Evolutionary conservation across 2,888 invertebrate genomes (phyloP), one percentile per base, ranked within the genome.

Genomic region (Drosophila pseudotalamancana): DNA sequence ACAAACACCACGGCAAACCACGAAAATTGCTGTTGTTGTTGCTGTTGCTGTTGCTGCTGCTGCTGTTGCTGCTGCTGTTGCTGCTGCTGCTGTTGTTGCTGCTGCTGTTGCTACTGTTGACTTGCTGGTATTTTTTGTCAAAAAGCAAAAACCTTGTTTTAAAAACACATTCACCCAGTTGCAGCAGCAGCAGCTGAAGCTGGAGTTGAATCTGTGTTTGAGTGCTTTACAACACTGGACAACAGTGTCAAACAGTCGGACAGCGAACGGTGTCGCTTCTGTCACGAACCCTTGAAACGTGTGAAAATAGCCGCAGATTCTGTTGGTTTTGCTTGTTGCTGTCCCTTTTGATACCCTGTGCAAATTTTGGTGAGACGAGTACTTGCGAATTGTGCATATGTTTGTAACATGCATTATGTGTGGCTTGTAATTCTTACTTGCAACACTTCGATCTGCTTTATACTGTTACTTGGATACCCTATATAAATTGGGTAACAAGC

Each of bases 201-300:
- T 49, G 29, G 12, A 18, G 12, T n/a, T 32, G 49, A 18, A 40
- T 25, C 23, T 53, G 19, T 4, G 45, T 37, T 27, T 29, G 37
- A 49, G 27, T 23, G 59, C 14, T 55, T 49, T 35, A 23, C 27
- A 61, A 43, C 48, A 62, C 40, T 57, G 61, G 79, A 64, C 64
- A 59, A 54, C 55, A 54, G 59, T 69, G 75, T 57, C 70, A 74
- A 74, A 71, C 53, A 60, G 35, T 56, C 25, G 57, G 51, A 77
- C 49, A 61, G 32, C 56, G 49, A 34, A 50, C 67, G 23, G 12
- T 46, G 57, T 39, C 48, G 54, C 51, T 42, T 23, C 75, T 73
- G 79, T 53, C 80, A 57, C 43, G 67, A 70, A 73, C 78, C 70
- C 76, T 65, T 64, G 56, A 23, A 77, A 77, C 60, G 72, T 76